phyloP scores from a whole-genome alignment of 2,113 vertebrate species.

The Prietella phreatophila region DNA sequence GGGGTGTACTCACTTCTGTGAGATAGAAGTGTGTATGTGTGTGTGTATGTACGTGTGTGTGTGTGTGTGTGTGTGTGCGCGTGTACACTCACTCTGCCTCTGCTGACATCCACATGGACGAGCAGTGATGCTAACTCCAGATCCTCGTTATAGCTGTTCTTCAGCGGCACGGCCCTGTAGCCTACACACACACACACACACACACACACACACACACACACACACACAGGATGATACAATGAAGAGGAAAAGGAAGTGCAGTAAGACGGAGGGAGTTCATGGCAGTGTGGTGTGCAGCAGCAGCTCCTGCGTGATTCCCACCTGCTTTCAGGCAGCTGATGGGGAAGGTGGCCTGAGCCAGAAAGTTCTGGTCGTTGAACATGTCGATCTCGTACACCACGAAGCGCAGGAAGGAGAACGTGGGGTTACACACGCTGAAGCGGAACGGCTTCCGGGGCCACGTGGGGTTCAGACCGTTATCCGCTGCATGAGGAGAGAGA shows the following conservation, averaged over 20 bases:
- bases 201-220: not conserved
- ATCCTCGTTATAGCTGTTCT: slow-evolving; percentile 97
- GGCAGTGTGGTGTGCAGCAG: not conserved
- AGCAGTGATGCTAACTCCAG: slow-evolving; percentile 92
- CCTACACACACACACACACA: slow-evolving; percentile 67
- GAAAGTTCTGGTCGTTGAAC: slow-evolving; percentile 97
- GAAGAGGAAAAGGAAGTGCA: not conserved
- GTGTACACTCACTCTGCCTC: slow-evolving; percentile 77
- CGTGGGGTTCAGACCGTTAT: slow-evolving; percentile 93
- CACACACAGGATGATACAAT: too few species aligned
- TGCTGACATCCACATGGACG: slow-evolving; percentile 83
- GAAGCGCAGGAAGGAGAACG: slow-evolving; percentile 93
- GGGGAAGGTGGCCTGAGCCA: slow-evolving; percentile 93
- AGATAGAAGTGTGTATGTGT: too few species aligned
- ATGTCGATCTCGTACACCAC: slow-evolving; percentile 98
- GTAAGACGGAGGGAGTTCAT: not conserved
- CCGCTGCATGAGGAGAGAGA: slow-evolving; percentile 71
- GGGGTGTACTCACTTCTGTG: too few species aligned
- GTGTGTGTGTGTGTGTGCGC: not conserved
- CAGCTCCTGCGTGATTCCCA: slow-evolving; percentile 49
- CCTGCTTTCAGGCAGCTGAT: slow-evolving; percentile 92
- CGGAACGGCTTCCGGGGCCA: slow-evolving; percentile 88
- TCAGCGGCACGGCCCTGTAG: slow-evolving; percentile 91
- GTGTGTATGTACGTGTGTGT: not conserved
- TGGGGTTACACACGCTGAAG: slow-evolving; percentile 87